Base-by-base conservation (phyloP, 2,888 invertebrate genomes). In the Diplolepis rosae region DNA sequence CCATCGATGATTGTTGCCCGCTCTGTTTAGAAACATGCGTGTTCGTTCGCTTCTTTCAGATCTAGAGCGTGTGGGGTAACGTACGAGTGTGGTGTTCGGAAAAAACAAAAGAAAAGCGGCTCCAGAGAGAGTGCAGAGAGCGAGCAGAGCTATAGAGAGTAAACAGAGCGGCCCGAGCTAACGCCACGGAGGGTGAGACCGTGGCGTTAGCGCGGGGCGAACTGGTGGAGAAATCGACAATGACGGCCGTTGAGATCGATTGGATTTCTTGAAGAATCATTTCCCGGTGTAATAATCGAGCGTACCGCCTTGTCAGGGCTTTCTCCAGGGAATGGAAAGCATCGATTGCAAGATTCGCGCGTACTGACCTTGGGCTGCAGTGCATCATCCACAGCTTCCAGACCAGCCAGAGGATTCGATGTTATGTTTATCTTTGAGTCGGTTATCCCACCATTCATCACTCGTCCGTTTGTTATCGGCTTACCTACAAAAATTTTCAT, bases 351-450 rank as follows among this genome's bases (percentile, higher is more conserved):
- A 65, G 48, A 65, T 27, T 48, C 48, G 48, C 48, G 42, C 68
- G 69, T 73, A 88, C 88, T 83, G 84, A 89, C 88, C 88, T 89
- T 89, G 77, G 88, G 88, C 81, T 87, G 87, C 80, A 85, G 85
- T 56, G 84, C 77, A 65, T 88, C 94, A 92, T 94, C 94, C 81
- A 92, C 92, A 82, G 92, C 90, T 71, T 90, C 90, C 70, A 91
- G 90, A 77, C 92, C 92, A 45, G 94, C 94, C 87, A 95, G 90
- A 30, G 94, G 94, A 88, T 95, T 95, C 68, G 93, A 92, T 4
- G 94, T 94, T 82, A 94, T 94, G 70, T 94, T 94, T 84, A 94
- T 94, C 77, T 90, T 90, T n/a, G 89, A 89, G 71, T 89, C 88
- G 22, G 87, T 86, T 22, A 87, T 84, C 61, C 87, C 87, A 13